Conservation (phyloP, 2,888 invertebrate genomes). For the Rhagophthalmus giganteus region DNA sequence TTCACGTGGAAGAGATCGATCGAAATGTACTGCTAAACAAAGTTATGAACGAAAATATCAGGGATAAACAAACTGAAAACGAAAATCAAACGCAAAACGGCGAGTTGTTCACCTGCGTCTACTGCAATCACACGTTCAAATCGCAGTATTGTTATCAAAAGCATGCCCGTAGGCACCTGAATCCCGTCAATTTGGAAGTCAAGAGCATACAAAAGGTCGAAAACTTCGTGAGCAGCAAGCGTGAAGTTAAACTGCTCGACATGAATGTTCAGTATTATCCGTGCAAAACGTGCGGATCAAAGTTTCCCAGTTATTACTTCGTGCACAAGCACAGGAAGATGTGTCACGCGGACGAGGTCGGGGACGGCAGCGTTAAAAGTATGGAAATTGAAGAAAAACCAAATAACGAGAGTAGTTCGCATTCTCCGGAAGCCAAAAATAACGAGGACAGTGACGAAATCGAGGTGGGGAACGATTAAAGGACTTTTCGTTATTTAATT, state of each 20-base stretch:
- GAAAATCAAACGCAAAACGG: constrained; percentile 49
- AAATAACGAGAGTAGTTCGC: constrained; percentile 18
- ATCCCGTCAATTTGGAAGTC: constrained; percentile 61
- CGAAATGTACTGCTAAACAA: constrained; percentile 50
- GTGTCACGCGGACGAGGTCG: constrained; percentile 73
- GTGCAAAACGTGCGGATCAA: constrained; percentile 89
- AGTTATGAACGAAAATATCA: constrained; percentile 54
- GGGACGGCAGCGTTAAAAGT: constrained; percentile 45
- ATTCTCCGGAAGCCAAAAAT: constrained; percentile 5
- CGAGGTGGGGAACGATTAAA: constrained; percentile 29
- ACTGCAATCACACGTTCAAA: constrained; percentile 79
- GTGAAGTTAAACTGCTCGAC: constrained; percentile 69
- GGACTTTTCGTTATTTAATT: too few species aligned
- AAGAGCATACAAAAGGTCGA: constrained; percentile 41
- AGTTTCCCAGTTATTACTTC: constrained; percentile 92
- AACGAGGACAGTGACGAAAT: constrained; percentile 21
- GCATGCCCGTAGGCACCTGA: constrained; percentile 69
- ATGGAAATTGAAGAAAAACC: constrained; percentile 19
- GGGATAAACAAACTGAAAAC: constrained; percentile 49
- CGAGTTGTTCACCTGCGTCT: constrained; percentile 68
- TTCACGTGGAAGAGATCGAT: constrained; percentile 23
- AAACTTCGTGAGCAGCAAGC: constrained; percentile 49
- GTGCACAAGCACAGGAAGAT: constrained; percentile 88
- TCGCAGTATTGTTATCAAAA: constrained; percentile 87
- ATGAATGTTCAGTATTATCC: constrained; percentile 90